Evolutionary conservation across 2,888 invertebrate species (phyloP).

Genomic region (Coleophora deauratella): DNA sequence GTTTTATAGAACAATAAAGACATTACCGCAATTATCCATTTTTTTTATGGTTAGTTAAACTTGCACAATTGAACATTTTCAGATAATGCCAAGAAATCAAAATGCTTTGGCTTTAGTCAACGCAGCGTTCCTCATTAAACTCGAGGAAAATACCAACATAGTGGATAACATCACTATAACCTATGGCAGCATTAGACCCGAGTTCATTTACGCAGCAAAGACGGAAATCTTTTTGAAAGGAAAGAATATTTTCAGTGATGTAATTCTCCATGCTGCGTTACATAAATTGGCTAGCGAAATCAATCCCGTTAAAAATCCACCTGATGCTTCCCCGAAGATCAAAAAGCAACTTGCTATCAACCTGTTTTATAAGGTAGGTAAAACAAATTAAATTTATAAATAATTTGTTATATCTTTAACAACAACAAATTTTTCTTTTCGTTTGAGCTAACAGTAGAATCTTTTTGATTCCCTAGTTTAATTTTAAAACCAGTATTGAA

Average conservation of each 20-base stretch:
- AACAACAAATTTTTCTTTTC: too few species aligned
- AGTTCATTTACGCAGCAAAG: conserved; percentile 71
- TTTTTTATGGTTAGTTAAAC: too few species aligned
- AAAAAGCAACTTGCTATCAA: conserved; percentile 81
- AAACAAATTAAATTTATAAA: not conserved
- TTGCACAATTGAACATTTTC: conserved; percentile 17
- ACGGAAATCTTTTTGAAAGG: conserved; percentile 71
- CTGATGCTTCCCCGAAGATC: conserved; percentile 79
- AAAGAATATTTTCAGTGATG: conserved; percentile 49
- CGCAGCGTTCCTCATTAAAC: conserved; percentile 79
- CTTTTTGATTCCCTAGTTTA: too few species aligned
- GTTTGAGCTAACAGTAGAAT: too few species aligned
- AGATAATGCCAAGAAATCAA: conserved; percentile 84
- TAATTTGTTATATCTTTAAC: not conserved
- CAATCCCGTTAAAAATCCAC: conserved; percentile 74
- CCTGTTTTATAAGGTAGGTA: conserved; percentile 84
- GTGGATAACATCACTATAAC: conserved; percentile 70
- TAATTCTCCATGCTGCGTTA: conserved; percentile 63
- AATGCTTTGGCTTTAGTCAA: conserved; percentile 86
- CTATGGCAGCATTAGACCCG: conserved; percentile 77
- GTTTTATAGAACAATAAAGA: too few species aligned
- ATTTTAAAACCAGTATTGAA: too few species aligned
- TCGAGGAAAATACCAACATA: conserved; percentile 42
- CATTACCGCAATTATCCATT: too few species aligned
- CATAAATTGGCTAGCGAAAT: conserved; percentile 74